These are phyloP conservation scores for Callosobruchus maculatus DNA, from an alignment of 2,888 invertebrate genomes.

Conservation along the genomic window DNA sequence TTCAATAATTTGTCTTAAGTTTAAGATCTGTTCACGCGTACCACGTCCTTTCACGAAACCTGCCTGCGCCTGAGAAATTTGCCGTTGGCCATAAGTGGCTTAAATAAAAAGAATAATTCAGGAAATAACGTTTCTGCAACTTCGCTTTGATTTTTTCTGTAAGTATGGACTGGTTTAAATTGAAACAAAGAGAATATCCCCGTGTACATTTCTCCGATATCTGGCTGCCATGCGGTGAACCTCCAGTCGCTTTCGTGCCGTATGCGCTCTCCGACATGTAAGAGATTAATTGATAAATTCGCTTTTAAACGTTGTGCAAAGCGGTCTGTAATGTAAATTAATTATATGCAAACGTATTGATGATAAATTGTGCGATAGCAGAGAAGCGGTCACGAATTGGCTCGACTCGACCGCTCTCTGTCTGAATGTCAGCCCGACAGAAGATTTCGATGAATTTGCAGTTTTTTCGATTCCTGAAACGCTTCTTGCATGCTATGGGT, in stretches of 20 bases:
- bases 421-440: neutral
- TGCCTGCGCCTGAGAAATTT: too few species aligned
- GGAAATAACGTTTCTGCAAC: too few species aligned
- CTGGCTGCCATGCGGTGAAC: neutral
- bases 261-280: constrained; percentile 15
- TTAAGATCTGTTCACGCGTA: too few species aligned
- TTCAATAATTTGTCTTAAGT: too few species aligned
- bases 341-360: constrained; percentile 29
- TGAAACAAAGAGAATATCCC: neutral
- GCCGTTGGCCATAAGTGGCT: too few species aligned
- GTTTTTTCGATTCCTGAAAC: neutral
- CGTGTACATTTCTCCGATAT: neutral
- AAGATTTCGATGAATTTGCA: neutral
- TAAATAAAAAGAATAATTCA: too few species aligned
- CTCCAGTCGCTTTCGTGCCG: constrained; percentile 10
- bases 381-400: constrained; percentile 25
- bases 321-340: constrained; percentile 25
- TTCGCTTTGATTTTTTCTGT: too few species aligned
- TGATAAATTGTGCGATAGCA: constrained; percentile 28
- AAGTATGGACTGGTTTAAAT: too few species aligned
- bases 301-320: constrained; percentile 22
- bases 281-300: constrained; percentile 24
- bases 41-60: too few species aligned
- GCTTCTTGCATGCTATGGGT: neutral
- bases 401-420: constrained; percentile 7